phyloP scores from a whole-genome alignment of 1,140 invertebrate genomes.

The Nephotettix cincticeps region DNA sequence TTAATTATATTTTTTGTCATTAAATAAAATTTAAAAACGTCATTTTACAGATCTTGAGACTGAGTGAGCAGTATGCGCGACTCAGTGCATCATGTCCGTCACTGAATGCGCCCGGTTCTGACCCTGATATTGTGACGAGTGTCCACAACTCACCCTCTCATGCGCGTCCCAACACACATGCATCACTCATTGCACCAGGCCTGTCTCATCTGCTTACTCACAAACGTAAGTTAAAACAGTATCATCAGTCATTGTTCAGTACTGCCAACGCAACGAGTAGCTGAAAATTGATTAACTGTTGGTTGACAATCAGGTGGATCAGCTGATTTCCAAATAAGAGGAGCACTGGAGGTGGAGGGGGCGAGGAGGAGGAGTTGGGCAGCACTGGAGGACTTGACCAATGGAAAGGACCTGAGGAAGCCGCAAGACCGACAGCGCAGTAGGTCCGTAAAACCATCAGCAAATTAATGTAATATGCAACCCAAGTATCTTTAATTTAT shows the following conservation, averaged over 20 bases:
- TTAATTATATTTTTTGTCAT: no score
- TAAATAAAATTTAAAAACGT: no score
- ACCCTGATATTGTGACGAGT: slow-evolving; percentile 51
- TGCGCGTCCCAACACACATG: slow-evolving; percentile 39
- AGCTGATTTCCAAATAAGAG: slow-evolving; percentile 36
- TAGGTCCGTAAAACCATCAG: no score
- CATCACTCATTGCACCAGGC: slow-evolving; percentile 42
- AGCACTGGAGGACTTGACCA: slow-evolving; percentile 62
- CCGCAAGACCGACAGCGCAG: slow-evolving; percentile 52
- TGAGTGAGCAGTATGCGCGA: slow-evolving; percentile 45
- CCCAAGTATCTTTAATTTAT: no score
- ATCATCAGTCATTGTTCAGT: slow-evolving; percentile 11
- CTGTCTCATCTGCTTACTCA: slow-evolving; percentile 27
- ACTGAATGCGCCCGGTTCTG: slow-evolving; percentile 53
- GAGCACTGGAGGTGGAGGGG: slow-evolving; percentile 48
- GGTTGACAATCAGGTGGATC: slow-evolving; percentile 41
- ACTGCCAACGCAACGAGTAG: no score
- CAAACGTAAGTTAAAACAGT: slow-evolving; percentile 33
- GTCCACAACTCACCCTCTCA: slow-evolving; percentile 54
- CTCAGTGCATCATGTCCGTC: slow-evolving; percentile 77
- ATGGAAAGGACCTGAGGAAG: slow-evolving; percentile 50
- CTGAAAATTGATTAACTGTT: no score
- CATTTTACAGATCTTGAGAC: not conserved
- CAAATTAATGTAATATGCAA: no score
- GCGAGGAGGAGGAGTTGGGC: slow-evolving; percentile 78